phyloP scores from a whole-genome alignment of 2,888 invertebrate genomes.

The Tuberolachnus salignus region DNA sequence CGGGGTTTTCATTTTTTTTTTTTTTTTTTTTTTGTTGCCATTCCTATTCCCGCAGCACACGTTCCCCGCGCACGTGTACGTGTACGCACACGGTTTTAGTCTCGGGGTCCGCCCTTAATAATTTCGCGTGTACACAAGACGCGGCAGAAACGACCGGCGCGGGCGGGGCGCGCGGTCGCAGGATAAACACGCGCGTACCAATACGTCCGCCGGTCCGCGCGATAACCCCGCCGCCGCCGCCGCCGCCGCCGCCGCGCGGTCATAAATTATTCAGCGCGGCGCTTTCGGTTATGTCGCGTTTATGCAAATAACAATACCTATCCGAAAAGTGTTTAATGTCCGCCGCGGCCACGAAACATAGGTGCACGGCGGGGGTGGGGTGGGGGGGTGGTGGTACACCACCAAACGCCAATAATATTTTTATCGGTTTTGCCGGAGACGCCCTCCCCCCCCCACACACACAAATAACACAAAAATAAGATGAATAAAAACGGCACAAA shows the following conservation, averaged over 20 bases:
- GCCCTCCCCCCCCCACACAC: no score
- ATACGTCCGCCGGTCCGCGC: conserved; percentile 33
- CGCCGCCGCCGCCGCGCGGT: neutral
- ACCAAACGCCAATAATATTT: no score
- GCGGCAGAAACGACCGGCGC: conserved; percentile 39
- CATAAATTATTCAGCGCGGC: conserved; percentile 46
- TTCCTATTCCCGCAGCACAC: neutral
- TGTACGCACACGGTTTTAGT: no score
- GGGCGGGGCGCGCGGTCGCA: conserved; percentile 43
- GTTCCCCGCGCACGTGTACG: no score
- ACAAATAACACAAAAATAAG: no score
- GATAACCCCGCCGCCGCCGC: conserved; percentile 8
- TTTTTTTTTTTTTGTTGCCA: neutral
- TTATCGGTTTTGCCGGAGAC: no score
- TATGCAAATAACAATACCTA: conserved; percentile 32
- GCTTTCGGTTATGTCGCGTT: conserved; percentile 35
- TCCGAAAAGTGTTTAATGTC: conserved; percentile 44
- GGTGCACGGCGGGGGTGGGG: no score
- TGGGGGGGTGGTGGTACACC: no score
- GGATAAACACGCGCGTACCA: conserved; percentile 36
- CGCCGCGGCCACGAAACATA: neutral
- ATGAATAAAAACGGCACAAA: no score
- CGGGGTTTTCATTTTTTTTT: neutral
- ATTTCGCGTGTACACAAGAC: conserved; percentile 45
- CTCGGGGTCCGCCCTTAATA: conserved; percentile 24